Percentiles rank a stretch among this genome's conserved stretches.
Evolutionary conservation across 2,797 vertebrate species (phyloP).

Genomic region (Podarcis siculus): DNA sequence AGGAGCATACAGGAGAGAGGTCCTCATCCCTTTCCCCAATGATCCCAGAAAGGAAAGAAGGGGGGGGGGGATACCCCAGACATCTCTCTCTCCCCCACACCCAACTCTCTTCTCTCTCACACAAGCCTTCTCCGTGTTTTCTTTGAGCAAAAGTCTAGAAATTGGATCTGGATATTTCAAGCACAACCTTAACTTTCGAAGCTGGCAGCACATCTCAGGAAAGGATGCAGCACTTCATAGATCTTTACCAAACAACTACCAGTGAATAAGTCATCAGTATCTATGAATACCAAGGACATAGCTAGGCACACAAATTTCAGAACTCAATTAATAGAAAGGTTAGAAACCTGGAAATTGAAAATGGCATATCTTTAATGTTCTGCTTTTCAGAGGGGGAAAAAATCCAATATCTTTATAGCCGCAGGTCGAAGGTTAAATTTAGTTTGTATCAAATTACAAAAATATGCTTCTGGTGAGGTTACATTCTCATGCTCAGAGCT

Average conservation of each 20-base stretch:
- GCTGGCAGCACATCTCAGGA: neutral
- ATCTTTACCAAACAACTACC: neutral
- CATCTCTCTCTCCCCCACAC: neutral
- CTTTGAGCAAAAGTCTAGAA: constrained; percentile 52
- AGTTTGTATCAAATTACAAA: constrained; percentile 83
- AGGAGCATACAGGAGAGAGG: neutral
- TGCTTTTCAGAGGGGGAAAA: constrained; percentile 65
- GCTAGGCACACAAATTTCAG: constrained; percentile 49
- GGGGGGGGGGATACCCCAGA: neutral
- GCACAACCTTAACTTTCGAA: constrained; percentile 58
- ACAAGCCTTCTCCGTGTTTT: neutral
- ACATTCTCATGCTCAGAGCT: constrained; percentile 81
- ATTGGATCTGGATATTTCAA: constrained; percentile 49
- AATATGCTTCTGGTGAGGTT: constrained; percentile 80
- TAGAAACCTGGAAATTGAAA: constrained; percentile 76
- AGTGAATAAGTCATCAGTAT: neutral
- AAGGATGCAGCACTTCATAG: constrained; percentile 40
- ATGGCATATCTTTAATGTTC: constrained; percentile 75
- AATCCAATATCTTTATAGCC: constrained; percentile 77
- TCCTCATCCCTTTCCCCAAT: neutral
- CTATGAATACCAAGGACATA: constrained; percentile 37
- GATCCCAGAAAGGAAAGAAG: neutral
- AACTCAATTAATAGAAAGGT: constrained; percentile 71
- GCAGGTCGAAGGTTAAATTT: constrained; percentile 82
- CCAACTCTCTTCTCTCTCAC: no score